Evolutionary conservation across 2,888 invertebrate species (phyloP).

Genomic region (Conistra vaccinii): DNA sequence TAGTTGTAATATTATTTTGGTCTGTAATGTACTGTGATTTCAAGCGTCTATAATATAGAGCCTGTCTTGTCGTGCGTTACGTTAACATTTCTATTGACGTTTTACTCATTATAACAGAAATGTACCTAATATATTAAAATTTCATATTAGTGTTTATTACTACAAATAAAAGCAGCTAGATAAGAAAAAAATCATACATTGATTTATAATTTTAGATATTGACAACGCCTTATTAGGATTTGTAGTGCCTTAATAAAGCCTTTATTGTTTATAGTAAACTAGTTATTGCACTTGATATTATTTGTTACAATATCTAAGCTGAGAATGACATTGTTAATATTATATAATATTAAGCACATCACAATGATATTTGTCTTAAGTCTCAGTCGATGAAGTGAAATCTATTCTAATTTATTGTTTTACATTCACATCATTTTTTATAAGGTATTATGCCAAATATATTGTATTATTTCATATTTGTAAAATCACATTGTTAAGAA

Average conservation of each 20-base stretch:
- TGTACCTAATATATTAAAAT: slow-evolving; percentile 65
- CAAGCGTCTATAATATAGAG: slow-evolving; percentile 46
- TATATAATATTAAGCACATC: slow-evolving; percentile 75
- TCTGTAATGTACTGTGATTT: slow-evolving; percentile 72
- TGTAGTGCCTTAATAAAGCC: slow-evolving; percentile 80
- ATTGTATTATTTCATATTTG: slow-evolving; percentile 84
- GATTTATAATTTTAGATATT: slow-evolving; percentile 61
- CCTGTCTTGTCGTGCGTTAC: slow-evolving; percentile 55
- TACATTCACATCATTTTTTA: slow-evolving; percentile 80
- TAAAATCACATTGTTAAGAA: slow-evolving; percentile 88
- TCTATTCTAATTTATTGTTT: slow-evolving; percentile 78
- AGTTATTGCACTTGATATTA: slow-evolving; percentile 67
- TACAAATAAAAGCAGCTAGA: slow-evolving; percentile 73
- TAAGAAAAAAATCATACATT: slow-evolving; percentile 58
- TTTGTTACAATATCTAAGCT: slow-evolving; percentile 64
- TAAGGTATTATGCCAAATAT: slow-evolving; percentile 90
- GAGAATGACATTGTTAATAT: slow-evolving; percentile 63
- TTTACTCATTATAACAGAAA: slow-evolving; percentile 53
- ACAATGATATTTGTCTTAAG: slow-evolving; percentile 74
- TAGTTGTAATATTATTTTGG: slow-evolving; percentile 61
- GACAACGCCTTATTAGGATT: slow-evolving; percentile 80
- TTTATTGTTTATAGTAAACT: slow-evolving; percentile 65
- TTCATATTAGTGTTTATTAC: slow-evolving; percentile 50
- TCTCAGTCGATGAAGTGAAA: slow-evolving; percentile 63
- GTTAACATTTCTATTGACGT: slow-evolving; percentile 42